Percentiles rank a stretch among this genome's conserved stretches.
Conservation (phyloP, 2,888 invertebrate species). For the Shargacucullia verbasci region DNA sequence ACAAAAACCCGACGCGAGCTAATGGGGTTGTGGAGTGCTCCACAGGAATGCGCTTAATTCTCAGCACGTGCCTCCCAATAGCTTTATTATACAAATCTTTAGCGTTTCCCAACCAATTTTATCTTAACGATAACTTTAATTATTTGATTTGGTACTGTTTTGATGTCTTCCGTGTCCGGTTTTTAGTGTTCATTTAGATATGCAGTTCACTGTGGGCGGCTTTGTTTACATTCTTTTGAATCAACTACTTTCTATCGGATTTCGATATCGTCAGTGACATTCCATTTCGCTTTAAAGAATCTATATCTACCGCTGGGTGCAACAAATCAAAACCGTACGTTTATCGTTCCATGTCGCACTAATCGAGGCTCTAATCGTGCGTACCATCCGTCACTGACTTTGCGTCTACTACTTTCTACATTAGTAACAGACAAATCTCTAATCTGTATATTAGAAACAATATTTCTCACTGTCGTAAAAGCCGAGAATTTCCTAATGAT, state of each 20-base stretch:
- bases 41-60: constrained; percentile 69
- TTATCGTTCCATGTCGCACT: constrained; percentile 57
- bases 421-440: constrained; percentile 76
- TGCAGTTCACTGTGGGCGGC: constrained; percentile 72
- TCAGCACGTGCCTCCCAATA: constrained; percentile 79
- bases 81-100: constrained; percentile 81
- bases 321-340: constrained; percentile 52
- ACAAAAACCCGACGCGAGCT: constrained; percentile 72
- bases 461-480: constrained; percentile 81
- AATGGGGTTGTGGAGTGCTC: constrained; percentile 64
- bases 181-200: constrained; percentile 72
- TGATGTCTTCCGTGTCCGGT: constrained; percentile 77
- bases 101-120: constrained; percentile 74
- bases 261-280: constrained; percentile 41
- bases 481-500: constrained; percentile 82
- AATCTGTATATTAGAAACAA: constrained; percentile 79
- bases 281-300: constrained; percentile 37
- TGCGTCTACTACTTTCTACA: constrained; percentile 74
- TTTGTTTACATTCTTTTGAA: constrained; percentile 67
- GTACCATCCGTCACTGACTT: constrained; percentile 72
- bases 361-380: constrained; percentile 67
- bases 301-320: constrained; percentile 35
- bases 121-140: constrained; percentile 79
- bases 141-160: constrained; percentile 76
- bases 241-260: constrained; percentile 61